A percentile compares a stretch with the other conserved stretches of the same genome.
These are phyloP conservation scores for Spodoptera frugiperda DNA, from an alignment of 1,140 invertebrate genomes.

Conservation along the genomic window DNA sequence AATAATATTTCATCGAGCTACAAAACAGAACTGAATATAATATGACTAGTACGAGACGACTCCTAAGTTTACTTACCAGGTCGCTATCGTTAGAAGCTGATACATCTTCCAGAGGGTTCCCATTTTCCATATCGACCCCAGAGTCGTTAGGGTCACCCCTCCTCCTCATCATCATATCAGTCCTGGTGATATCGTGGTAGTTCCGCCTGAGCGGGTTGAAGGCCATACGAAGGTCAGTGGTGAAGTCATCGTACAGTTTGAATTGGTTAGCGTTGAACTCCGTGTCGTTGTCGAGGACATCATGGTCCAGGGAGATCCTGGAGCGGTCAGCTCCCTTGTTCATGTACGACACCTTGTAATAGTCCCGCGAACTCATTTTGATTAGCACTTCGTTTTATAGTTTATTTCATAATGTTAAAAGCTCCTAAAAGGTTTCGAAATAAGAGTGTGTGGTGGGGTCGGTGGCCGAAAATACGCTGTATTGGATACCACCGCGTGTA, in stretches of 20 bases:
- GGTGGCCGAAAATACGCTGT: constrained; percentile 40
- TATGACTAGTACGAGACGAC: constrained; percentile 13
- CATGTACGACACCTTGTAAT: constrained; percentile 76
- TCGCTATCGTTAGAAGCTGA: constrained; percentile 72
- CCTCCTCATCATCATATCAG: constrained; percentile 60
- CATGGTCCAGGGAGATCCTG: constrained; percentile 57
- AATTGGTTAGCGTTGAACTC: constrained; percentile 83
- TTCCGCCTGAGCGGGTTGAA: constrained; percentile 73
- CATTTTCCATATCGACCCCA: constrained; percentile 82
- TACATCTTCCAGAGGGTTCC: constrained; percentile 73
- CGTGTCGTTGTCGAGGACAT: constrained; percentile 78
- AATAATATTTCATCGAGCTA: background rate
- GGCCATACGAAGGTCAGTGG: constrained; percentile 74
- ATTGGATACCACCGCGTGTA: constrained; percentile 56
- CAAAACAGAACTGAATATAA: background rate
- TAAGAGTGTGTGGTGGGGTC: constrained; percentile 29
- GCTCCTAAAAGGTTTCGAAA: constrained; percentile 7
- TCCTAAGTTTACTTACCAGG: constrained; percentile 72
- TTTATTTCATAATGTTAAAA: constrained; percentile 43
- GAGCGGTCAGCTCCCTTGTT: constrained; percentile 63
- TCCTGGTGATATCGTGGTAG: constrained; percentile 70
- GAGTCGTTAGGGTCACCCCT: constrained; percentile 75
- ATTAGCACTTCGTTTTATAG: constrained; percentile 48
- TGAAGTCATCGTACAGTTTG: constrained; percentile 81
- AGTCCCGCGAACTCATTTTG: constrained; percentile 79